Percentiles rank a stretch among this genome's conserved stretches.
Conservation (phyloP, 2,888 invertebrate species). For the Leuctra nigra region DNA sequence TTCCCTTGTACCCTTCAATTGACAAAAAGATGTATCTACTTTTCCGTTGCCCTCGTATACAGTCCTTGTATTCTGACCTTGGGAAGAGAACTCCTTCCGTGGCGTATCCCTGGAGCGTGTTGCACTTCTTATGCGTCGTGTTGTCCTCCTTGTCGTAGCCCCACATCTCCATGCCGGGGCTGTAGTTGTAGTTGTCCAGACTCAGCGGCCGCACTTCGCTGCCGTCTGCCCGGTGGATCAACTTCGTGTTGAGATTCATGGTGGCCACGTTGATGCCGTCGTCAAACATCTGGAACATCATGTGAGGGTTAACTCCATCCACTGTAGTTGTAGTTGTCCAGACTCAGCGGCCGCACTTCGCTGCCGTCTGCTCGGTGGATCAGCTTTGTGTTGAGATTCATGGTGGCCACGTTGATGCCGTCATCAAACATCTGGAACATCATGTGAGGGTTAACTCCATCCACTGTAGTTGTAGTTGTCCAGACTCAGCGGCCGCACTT, state of each 20-base stretch:
- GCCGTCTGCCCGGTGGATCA: neutral
- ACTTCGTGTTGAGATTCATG: slow-evolving; percentile 42
- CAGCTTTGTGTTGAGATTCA: slow-evolving; percentile 40
- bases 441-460: too few species aligned
- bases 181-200: slow-evolving; percentile 56
- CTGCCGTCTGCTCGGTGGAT: neutral
- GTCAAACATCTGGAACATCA: slow-evolving; percentile 50
- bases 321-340: slow-evolving; percentile 58
- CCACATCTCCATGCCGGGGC: slow-evolving; percentile 61
- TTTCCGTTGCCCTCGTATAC: too few species aligned
- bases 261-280: slow-evolving; percentile 53
- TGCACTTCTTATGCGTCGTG: slow-evolving; percentile 49
- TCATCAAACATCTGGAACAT: slow-evolving; percentile 55
- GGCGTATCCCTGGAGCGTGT: slow-evolving; percentile 52
- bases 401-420: slow-evolving; percentile 50
- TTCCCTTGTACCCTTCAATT: too few species aligned
- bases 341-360: slow-evolving; percentile 43
- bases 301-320: too few species aligned
- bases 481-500: slow-evolving; percentile 46
- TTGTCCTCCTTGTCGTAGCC: slow-evolving; percentile 42
- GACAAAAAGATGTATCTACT: too few species aligned
- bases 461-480: slow-evolving; percentile 57
- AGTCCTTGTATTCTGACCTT: too few species aligned
- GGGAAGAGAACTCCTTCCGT: slow-evolving; percentile 71
- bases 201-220: slow-evolving; percentile 42